These are phyloP conservation scores for Halcyon malimbica DNA, from an alignment of 2,113 vertebrate genomes.

Conservation along the genomic window DNA sequence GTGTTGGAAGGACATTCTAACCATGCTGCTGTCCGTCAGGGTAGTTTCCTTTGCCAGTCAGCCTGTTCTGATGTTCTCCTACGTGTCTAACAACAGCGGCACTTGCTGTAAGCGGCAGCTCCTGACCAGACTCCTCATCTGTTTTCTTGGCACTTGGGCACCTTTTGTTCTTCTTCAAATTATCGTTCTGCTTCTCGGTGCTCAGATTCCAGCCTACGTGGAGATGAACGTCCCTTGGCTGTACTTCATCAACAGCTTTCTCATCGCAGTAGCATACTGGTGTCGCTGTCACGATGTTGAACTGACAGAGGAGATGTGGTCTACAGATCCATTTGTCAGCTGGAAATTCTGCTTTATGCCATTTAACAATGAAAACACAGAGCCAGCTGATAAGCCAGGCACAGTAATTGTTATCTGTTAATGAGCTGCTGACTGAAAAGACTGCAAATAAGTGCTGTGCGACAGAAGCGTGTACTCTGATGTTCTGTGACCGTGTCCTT, in stretches of 20 bases:
- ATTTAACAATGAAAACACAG: conserved; percentile 38
- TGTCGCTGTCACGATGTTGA: conserved; percentile 50
- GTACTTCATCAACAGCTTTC: conserved; percentile 87
- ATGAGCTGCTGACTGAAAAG: background rate
- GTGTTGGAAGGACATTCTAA: conserved; percentile 54
- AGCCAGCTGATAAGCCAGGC: conserved; percentile 51
- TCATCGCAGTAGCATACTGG: conserved; percentile 78
- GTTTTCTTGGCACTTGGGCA: conserved; percentile 83
- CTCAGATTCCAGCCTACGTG: conserved; percentile 81
- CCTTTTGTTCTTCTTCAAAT: conserved; percentile 78
- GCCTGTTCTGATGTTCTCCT: conserved; percentile 64
- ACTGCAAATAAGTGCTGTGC: background rate
- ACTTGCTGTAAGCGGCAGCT: conserved; percentile 38
- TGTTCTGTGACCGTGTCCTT: fast-evolving
- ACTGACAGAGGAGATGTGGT: conserved; percentile 51
- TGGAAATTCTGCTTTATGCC: conserved; percentile 84
- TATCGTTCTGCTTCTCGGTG: conserved; percentile 59
- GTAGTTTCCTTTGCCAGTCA: conserved; percentile 55
- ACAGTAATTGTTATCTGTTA: conserved; percentile 62
- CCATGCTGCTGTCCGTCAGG: conserved; percentile 62
- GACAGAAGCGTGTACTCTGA: fast-evolving
- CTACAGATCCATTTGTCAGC: conserved; percentile 81
- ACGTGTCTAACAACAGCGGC: background rate
- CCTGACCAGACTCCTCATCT: conserved; percentile 65
- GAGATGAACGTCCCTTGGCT: conserved; percentile 87